Percentiles rank a stretch among this genome's conserved stretches.
Evolutionary conservation across 2,797 vertebrate genomes (phyloP).

Genomic region (Poecile montanus): DNA sequence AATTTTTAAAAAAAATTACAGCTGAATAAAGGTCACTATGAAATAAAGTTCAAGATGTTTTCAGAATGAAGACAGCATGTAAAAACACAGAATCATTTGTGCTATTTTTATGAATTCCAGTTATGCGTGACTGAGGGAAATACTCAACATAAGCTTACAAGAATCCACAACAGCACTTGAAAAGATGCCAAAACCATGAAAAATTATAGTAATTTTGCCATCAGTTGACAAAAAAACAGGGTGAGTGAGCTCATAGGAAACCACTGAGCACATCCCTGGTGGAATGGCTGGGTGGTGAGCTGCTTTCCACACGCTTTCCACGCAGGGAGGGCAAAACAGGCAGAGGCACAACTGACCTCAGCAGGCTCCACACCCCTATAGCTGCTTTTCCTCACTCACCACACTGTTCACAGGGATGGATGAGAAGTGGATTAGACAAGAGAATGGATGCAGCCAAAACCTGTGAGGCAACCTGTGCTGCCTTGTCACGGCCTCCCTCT

Average conservation of each 20-base stretch:
- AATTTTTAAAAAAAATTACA: background rate
- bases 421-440: background rate
- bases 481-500: background rate
- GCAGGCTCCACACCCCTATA: background rate
- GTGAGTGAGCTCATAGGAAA: background rate
- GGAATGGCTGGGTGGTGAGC: background rate
- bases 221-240: background rate
- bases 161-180: background rate
- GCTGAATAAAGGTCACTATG: background rate
- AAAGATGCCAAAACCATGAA: background rate
- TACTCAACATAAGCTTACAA: background rate
- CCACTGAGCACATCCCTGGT: background rate
- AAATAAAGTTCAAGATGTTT: background rate
- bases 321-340: background rate
- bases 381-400: background rate
- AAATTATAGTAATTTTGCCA: background rate
- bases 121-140: background rate
- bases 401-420: accelerated
- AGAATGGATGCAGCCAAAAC: background rate
- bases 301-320: background rate
- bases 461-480: background rate
- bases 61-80: background rate
- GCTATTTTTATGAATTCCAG: background rate
- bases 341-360: background rate
- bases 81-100: background rate